These are phyloP conservation scores for Aplidium turbinatum DNA, from an alignment of 23 tunicate genomes.

Conservation along the genomic window DNA sequence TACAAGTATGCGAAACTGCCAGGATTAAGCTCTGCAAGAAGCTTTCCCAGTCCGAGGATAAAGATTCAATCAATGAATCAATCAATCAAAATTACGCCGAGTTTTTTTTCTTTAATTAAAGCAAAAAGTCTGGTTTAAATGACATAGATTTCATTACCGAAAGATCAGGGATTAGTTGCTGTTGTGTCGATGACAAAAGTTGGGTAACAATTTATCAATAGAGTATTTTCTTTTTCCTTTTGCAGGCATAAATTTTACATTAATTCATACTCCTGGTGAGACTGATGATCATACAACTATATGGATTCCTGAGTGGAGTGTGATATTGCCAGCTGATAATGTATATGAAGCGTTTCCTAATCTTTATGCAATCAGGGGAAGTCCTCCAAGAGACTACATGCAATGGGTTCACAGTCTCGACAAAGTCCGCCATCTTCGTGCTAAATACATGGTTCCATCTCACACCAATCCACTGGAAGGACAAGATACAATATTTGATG, in stretches of 20 bases:
- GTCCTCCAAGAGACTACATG: constrained; percentile 45
- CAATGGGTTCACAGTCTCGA: constrained; percentile 69
- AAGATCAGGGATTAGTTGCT: background rate
- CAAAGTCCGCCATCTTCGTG: constrained; percentile 35
- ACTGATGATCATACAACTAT: constrained; percentile 80
- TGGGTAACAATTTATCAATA: too few relatives aligned
- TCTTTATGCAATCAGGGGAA: constrained; percentile 81
- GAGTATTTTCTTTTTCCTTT: too few relatives aligned
- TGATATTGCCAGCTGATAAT: constrained; percentile 69
- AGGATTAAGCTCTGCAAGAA: too few relatives aligned
- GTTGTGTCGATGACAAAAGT: too few relatives aligned
- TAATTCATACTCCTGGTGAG: constrained; percentile 91
- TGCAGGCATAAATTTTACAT: constrained; percentile 55
- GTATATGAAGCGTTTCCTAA: constrained; percentile 86
- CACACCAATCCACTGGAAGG: constrained; percentile 70
- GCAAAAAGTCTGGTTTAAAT: background rate
- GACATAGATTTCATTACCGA: too few relatives aligned
- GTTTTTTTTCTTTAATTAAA: background rate
- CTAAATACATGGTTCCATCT: constrained; percentile 58
- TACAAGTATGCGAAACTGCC: too few relatives aligned
- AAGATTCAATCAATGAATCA: too few relatives aligned
- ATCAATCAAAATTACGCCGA: too few relatives aligned
- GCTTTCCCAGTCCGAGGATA: too few relatives aligned
- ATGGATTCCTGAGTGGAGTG: constrained; percentile 70
- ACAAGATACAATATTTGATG: constrained; percentile 39